These are phyloP conservation scores for Triplophysa siluroides DNA, from an alignment of 2,113 vertebrate species.

Conservation along the genomic window DNA sequence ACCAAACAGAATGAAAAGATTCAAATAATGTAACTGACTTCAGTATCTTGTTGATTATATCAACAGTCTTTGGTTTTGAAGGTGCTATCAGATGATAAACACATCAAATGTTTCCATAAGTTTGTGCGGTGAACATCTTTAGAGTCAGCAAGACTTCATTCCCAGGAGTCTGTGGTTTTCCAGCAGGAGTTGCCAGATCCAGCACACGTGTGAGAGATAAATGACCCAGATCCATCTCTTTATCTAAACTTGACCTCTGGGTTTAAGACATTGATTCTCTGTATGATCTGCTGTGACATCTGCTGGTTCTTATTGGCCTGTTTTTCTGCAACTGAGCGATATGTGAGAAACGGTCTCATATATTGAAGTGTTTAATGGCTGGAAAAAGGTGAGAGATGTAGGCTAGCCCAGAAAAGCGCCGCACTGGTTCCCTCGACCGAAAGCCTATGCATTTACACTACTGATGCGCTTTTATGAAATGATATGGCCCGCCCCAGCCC, in stretches of 20 bases:
- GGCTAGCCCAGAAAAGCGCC: no score
- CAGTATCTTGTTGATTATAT: no score
- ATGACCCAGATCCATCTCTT: slow-evolving; percentile 10
- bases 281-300: slow-evolving; percentile 14
- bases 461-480: no score
- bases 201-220: not conserved
- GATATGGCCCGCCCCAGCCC: no score
- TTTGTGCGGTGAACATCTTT: not conserved
- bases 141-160: slow-evolving; percentile 1
- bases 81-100: no score
- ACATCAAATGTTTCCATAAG: not conserved
- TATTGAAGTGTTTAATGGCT: no score
- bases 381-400: no score
- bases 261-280: not conserved
- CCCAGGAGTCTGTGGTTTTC: slow-evolving; percentile 21
- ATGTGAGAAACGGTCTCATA: not conserved
- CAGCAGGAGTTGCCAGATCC: slow-evolving; percentile 18
- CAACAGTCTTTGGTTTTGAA: no score
- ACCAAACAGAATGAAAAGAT: no score
- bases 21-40: no score
- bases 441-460: no score
- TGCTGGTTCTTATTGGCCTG: slow-evolving; percentile 14
- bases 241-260: slow-evolving; percentile 33
- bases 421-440: no score
- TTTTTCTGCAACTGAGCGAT: slow-evolving; percentile 14